These are phyloP conservation scores for Cepaea hortensis DNA, from an alignment of 2,888 invertebrate genomes.

Conservation along the genomic window DNA sequence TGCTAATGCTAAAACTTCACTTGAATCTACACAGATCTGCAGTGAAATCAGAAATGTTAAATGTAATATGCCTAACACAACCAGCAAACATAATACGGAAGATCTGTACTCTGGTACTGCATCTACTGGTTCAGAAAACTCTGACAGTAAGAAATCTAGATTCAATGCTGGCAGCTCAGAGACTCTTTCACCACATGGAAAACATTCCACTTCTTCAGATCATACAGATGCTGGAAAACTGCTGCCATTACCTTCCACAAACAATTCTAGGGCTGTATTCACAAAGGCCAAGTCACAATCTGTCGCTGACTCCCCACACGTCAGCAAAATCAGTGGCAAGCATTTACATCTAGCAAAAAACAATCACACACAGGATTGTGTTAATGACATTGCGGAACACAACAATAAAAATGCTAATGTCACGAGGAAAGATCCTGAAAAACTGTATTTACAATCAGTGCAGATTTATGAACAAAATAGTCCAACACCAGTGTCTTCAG, in stretches of 20 bases:
- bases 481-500: not conserved
- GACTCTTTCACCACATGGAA: slow-evolving; percentile 26
- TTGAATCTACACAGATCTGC: slow-evolving; percentile 63
- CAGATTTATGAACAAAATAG: slow-evolving; percentile 44
- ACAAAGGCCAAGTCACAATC: not conserved
- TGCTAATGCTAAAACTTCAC: slow-evolving; percentile 66
- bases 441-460: slow-evolving; percentile 44
- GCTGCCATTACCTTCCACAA: not conserved
- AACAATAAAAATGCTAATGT: not conserved
- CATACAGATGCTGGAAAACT: too few species aligned
- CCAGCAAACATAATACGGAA: too few species aligned
- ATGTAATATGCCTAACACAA: not conserved
- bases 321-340: not conserved
- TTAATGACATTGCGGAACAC: not conserved
- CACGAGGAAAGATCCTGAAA: slow-evolving; percentile 33
- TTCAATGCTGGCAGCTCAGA: slow-evolving; percentile 30
- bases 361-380: not conserved
- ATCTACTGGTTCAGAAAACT: not conserved
- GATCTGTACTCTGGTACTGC: not conserved
- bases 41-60: not conserved
- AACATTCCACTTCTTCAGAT: slow-evolving; percentile 20
- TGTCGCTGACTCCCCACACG: not conserved
- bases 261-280: not conserved
- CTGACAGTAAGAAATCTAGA: not conserved
- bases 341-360: slow-evolving; percentile 29